Base-by-base conservation (phyloP, 2,888 invertebrate species). In the Stictocephala bisonia region DNA sequence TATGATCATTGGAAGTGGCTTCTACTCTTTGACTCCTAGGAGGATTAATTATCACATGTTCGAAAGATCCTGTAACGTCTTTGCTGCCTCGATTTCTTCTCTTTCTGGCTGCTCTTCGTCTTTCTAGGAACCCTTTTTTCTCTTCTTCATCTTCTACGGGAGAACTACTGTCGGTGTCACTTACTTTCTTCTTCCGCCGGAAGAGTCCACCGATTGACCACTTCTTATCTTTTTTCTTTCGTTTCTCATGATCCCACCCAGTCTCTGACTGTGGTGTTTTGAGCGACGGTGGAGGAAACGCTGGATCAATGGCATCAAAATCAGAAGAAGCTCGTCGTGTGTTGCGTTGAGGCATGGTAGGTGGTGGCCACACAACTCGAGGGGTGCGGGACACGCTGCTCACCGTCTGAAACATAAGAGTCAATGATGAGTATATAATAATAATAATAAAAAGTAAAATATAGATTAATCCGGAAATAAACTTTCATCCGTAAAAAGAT, bases 181-280 rank as follows among this genome's bases (percentile, higher is more conserved):
- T 87, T 74, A 89, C 89, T 77, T 90, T 90, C 83, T 92, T 93
- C 84, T 91, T 91, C 81, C 91, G 87, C 76, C 92, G 87, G 81
- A 94, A 92, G 2, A 94, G 86, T 79, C 91, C 91, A 6, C 94
- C 93, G 50, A 94, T 88, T 7, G 92, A 92, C 94, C 94, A 94
- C 83, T 93, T 93, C 81, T 88, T 89, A 79, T 85, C 86, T 79
- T 90, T 91, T 79, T 90, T 90, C 80, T 87, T 86, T 76, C 82
- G 70, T 13, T 31, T 35, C 24, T 71, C 64, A 26, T 51, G 29
- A 13, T 72, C 70, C 20, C 41, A 29, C 11, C 51, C 29, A n/a
- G 26, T 31, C n/a, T 31, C 51, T 22, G 44, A 48, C 11, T 77
- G 84, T 83, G 69, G 66, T 31, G 50, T 24, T 26, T 64, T 71